These are phyloP conservation scores for Bombus soroeensis DNA, from an alignment of 1,140 invertebrate genomes.

Conservation along the genomic window DNA sequence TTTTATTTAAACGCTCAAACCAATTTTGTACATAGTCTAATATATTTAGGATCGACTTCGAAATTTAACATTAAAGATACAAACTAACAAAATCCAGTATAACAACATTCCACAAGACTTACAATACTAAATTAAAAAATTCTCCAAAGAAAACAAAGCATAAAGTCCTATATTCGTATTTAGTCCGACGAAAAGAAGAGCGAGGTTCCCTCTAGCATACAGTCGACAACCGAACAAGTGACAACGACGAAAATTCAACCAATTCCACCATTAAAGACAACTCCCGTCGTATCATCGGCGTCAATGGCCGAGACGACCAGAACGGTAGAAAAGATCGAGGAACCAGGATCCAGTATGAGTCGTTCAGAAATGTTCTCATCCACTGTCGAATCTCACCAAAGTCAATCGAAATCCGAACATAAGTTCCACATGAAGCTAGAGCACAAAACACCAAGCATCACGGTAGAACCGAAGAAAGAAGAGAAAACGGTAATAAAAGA, in stretches of 20 bases:
- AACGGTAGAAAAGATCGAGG: constrained; percentile 69
- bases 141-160: neutral
- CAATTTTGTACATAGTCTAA: neutral
- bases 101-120: too few relatives aligned
- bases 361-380: constrained; percentile 80
- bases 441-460: constrained; percentile 77
- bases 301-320: constrained; percentile 69
- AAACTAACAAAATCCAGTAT: neutral
- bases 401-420: constrained; percentile 81
- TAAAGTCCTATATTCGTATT: constrained; percentile 50
- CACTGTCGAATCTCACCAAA: constrained; percentile 77
- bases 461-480: constrained; percentile 63
- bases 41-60: neutral
- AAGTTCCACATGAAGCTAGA: constrained; percentile 82
- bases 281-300: constrained; percentile 35
- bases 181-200: constrained; percentile 76
- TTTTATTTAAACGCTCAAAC: neutral
- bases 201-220: constrained; percentile 76
- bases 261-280: constrained; percentile 73
- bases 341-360: constrained; percentile 69
- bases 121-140: neutral
- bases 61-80: neutral
- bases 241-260: constrained; percentile 78
- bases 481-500: constrained; percentile 67
- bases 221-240: constrained; percentile 74